Percentiles rank a stretch among this genome's conserved stretches.
Evolutionary conservation across 2,797 vertebrate species (phyloP).

Genomic region (Chaetophractus vellerosus): DNA sequence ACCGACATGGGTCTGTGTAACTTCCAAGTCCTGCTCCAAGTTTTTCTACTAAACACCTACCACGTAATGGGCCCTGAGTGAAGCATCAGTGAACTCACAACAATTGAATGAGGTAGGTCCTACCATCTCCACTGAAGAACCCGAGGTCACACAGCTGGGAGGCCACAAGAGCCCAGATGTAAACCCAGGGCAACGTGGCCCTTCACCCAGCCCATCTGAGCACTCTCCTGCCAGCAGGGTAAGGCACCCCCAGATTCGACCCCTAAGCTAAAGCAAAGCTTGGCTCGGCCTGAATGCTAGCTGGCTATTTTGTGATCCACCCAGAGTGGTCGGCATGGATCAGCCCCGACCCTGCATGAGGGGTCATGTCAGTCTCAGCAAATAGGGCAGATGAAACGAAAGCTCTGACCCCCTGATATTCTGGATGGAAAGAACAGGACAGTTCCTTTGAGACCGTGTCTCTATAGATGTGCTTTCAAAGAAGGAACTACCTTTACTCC

Average conservation of each 20-base stretch:
- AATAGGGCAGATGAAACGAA: background rate
- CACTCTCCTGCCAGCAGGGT: background rate
- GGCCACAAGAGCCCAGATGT: background rate
- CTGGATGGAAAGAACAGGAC: background rate
- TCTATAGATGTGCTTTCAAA: background rate
- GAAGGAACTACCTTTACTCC: background rate
- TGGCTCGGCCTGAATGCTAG: background rate
- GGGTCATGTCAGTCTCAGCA: background rate
- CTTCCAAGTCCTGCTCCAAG: background rate
- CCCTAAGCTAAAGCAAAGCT: background rate
- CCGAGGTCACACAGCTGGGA: background rate
- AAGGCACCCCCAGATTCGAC: background rate
- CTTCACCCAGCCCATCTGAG: background rate
- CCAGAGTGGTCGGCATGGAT: background rate
- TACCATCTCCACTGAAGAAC: background rate
- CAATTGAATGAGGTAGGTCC: background rate
- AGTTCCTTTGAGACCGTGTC: background rate
- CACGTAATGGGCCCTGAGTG: background rate
- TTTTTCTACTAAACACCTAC: background rate
- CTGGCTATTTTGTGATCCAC: background rate
- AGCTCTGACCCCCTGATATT: background rate
- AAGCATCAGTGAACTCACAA: background rate
- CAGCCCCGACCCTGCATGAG: background rate
- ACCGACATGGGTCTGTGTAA: background rate
- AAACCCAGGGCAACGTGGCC: background rate